Base-by-base conservation (phyloP, 2,113 vertebrate genomes). In the Chroicocephalus ridibundus region DNA sequence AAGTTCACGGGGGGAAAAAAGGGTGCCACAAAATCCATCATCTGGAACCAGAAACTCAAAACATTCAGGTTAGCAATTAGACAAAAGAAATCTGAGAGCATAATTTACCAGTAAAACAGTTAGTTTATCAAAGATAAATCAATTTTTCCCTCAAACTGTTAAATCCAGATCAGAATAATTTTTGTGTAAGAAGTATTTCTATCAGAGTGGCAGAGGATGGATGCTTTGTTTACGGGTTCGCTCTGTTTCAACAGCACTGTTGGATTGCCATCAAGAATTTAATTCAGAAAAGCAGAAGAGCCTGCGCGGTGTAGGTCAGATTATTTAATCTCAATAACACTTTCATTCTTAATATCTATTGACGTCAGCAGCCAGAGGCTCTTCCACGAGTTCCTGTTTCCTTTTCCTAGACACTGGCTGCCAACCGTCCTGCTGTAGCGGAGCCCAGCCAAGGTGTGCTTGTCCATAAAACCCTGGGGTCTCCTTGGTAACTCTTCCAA, bases 1-100 rank as follows among this genome's bases (percentile, higher is more conserved):
- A 3, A 68, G 22, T 31, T 54, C 78, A 25, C 0, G 1, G 12
- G 2, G 2, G 6, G 2, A 5, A 4, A 16, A 34, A 3, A 34
- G 40, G 2, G 11, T 40, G 26, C 13, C 71, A 88, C 13, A 36
- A 62, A 71, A 16, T 29, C 42, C 42, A 52, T 1, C 8, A 38
- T 25, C 29, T 80, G 49, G 14, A 80, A 69, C 1, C 14, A 82
- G 26, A 90, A 76, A 55, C 2, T 10, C 42, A 31, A 8, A 66
- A 10, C 11, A 52, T 24, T 83, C 26, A 74, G 19, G 24, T 57
- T 40, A 49, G 7, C 27, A 88, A 34, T 20, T 75, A 44, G 2
- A 55, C 6, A 78, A 81, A 66, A 84, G 5, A 76, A 51, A 20
- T 26, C 0, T 17, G 13, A 40, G 6, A 64, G 10, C 3, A 3